phyloP scores from a whole-genome alignment of 2,888 invertebrate genomes.

The Melipona beecheii region DNA sequence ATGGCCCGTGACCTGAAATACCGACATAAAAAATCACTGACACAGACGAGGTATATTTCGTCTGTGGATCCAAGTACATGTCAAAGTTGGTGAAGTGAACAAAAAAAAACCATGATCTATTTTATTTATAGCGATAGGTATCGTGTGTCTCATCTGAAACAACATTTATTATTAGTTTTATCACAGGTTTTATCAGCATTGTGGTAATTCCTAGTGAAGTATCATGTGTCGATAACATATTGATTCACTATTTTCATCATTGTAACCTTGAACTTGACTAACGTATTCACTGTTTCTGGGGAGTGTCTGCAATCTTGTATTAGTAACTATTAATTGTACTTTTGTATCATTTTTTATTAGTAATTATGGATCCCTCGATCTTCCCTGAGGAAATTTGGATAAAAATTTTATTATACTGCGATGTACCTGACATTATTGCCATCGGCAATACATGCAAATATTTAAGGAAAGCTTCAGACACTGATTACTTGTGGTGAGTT shows the following conservation, averaged over 20 bases:
- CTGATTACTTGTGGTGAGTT: constrained; percentile 83
- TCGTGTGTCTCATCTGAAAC: neutral
- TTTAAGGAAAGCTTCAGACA: constrained; percentile 81
- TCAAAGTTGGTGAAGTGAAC: no score
- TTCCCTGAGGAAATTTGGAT: constrained; percentile 84
- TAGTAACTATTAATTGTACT: constrained; percentile 70
- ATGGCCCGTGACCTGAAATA: no score
- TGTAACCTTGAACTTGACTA: constrained; percentile 83
- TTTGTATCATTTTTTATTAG: constrained; percentile 71
- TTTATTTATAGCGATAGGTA: neutral
- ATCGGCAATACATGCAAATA: constrained; percentile 83
- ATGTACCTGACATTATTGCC: constrained; percentile 83
- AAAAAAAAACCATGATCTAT: no score
- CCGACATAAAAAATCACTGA: no score
- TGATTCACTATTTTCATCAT: constrained; percentile 60
- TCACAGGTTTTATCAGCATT: constrained; percentile 8
- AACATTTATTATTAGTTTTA: constrained; percentile 2
- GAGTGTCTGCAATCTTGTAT: constrained; percentile 79
- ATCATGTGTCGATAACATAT: constrained; percentile 57
- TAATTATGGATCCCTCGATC: constrained; percentile 82
- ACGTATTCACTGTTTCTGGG: constrained; percentile 80
- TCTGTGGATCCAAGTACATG: no score
- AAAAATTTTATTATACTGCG: constrained; percentile 82
- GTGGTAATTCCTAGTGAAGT: constrained; percentile 31
- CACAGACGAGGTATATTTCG: no score